Base-by-base conservation (phyloP, 2,113 vertebrate species). In the Acrocephalus arundinaceus region DNA sequence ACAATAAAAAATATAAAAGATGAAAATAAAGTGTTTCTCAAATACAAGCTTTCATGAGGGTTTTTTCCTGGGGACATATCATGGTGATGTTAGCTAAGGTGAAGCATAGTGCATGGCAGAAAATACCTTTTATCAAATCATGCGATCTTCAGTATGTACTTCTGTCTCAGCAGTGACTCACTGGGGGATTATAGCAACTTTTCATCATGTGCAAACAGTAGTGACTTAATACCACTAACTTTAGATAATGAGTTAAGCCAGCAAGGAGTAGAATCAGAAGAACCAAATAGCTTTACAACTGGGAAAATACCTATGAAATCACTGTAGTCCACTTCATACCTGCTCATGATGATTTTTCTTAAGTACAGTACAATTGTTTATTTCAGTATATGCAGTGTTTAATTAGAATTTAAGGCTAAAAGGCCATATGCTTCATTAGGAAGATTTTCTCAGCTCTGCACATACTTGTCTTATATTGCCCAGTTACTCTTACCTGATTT, bases 121-220 rank as follows among this genome's bases (percentile, higher is more conserved):
- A 94, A 95, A 90, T 89, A 61, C 12, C 13, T 82, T 85, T 77
- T 92, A 87, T 72, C 63, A 93, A 92, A 58, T 65, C 45, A 35
- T 43, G 19, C 19, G 76, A 49, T 12, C 11, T 93, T 75, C 84
- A 91, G 25, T 62, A 66, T 72, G 67, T 85, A 68, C 25, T 89
- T 87, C 66, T 83, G 41, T 85, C 66, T 92, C 59, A 77, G 67
- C 90, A 39, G 67, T 96, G 94, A 94, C 74, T 95, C 78, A 86
- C 37, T 16, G 18, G 15, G 41, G 49, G 23, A 87, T 84, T 93
- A 57, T 41, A 74, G 55, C 61, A 87, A 67, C 27, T 82, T 85
- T 93, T 87, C 65, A 89, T 89, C 61, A 41, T 16, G 11, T 49
- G 39, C 37, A 77, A 80, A 63, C 72, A 87, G 61, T 80, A 87